Evolutionary conservation across 2,797 vertebrate genomes (phyloP), one percentile per base, ranked within the genome.

Genomic region (Tachyglossus aculeatus): DNA sequence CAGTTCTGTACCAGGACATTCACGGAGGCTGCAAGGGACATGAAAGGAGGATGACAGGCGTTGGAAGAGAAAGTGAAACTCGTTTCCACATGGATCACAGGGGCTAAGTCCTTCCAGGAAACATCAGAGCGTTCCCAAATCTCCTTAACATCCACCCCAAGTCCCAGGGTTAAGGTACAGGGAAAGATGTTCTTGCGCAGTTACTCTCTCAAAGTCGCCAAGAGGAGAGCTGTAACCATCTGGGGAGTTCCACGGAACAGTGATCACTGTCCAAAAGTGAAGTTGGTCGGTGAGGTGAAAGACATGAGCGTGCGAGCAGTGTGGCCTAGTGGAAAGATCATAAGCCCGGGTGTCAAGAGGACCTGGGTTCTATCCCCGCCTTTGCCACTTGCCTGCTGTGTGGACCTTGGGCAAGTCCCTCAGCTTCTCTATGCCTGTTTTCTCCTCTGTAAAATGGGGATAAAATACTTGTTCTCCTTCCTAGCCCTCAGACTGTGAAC

Each of bases 1-100:
- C 98, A 99, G 93, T 98, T 98, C 88, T 96, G 97, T 83, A 99
- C 98, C 90, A 99, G 93, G 25, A 99, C 98, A 33, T 99, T 99
- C 81, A 98, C 92, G 0, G 96, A 96, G 48, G 96, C 98, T 99
- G 90, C 45, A 80, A 64, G 37, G 71, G 54, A 85, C 5, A 33
- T 66, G 36, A 58, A 84, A 81, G 62, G 13, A 60, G 61, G 41
- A 9, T 6, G 58, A 78, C 37, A 71, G 55, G 24, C 33, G 73
- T 64, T 85, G 67, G 15, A 71, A 18, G 53, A 36, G 36, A 54
- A 73, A 14, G 5, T 58, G n/a, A 37, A 16, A 3, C n/a, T n/a
- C n/a, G n/a, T 41, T 32, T 25, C 5, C n/a, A 4, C 56, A 15
- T 68, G 48, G 56, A 82, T 60, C 41, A 71, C 31, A 60, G 38